These are phyloP conservation scores for Piprites chloris DNA, from an alignment of 2,113 vertebrate species.

Conservation along the genomic window DNA sequence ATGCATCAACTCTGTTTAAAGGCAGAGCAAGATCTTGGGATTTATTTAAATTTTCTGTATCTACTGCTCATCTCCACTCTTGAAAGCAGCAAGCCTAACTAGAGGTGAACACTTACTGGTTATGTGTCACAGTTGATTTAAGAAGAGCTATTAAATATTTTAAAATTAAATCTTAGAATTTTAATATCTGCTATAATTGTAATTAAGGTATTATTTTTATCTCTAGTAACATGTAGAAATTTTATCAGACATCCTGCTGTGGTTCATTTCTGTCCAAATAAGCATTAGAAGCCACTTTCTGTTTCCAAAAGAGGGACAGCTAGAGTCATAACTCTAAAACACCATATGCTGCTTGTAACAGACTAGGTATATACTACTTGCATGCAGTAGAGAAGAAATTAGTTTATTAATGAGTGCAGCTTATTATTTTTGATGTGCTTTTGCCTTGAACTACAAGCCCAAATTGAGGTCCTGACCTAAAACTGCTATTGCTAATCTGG, in stretches of 20 bases:
- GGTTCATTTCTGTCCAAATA: background rate
- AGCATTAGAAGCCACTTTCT: background rate
- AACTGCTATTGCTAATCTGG: background rate
- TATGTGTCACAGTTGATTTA: background rate
- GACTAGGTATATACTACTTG: background rate
- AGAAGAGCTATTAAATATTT: background rate
- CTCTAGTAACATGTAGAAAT: background rate
- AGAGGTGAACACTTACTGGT: background rate
- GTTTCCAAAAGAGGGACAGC: background rate
- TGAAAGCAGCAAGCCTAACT: background rate
- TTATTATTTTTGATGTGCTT: background rate
- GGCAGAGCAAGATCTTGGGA: background rate
- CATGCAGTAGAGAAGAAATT: background rate
- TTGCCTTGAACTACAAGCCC: background rate
- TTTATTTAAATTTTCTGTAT: background rate
- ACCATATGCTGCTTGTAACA: background rate
- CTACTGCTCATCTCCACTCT: background rate
- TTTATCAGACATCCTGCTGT: background rate
- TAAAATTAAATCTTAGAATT: background rate
- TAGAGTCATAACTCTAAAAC: background rate
- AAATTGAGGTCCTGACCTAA: background rate
- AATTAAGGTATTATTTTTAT: background rate
- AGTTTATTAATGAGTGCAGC: background rate
- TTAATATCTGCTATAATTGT: background rate
- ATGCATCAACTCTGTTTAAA: background rate